Evolutionary conservation across 2,888 invertebrate genomes (phyloP).

Genomic region (Tetropium fuscum): DNA sequence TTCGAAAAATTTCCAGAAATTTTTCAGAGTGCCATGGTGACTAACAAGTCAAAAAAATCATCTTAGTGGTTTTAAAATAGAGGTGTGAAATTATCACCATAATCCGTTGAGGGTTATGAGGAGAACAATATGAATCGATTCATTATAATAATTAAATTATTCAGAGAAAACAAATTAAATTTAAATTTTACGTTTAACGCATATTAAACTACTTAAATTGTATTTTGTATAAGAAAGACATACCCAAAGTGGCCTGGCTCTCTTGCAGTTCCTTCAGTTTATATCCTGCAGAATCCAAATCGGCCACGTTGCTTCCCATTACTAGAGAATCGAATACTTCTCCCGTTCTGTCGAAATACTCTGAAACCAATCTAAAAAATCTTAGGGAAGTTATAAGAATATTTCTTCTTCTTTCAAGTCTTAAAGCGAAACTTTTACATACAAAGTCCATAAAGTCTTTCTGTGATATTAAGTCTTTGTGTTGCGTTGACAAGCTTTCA

Average conservation of each 20-base stretch:
- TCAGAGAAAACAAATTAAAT: neutral
- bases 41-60: too few relatives aligned
- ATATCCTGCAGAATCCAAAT: conserved; percentile 70
- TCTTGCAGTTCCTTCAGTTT: conserved; percentile 72
- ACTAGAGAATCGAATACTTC: conserved; percentile 76
- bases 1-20: too few relatives aligned
- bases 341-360: conserved; percentile 77
- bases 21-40: too few relatives aligned
- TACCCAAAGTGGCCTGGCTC: conserved; percentile 73
- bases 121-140: neutral
- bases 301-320: conserved; percentile 71
- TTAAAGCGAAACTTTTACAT: conserved; percentile 80
- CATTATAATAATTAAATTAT: neutral
- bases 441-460: conserved; percentile 87
- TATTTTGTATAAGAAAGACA: conserved; percentile 29
- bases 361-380: conserved; percentile 81
- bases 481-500: conserved; percentile 61
- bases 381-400: conserved; percentile 80
- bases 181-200: neutral
- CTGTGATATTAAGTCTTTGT: conserved; percentile 77
- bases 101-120: too few relatives aligned
- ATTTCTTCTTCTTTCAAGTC: conserved; percentile 78
- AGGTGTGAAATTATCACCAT: too few relatives aligned
- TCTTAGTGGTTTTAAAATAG: too few relatives aligned
- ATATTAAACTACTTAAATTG: neutral